Percentiles rank a stretch among this genome's conserved stretches.
phyloP scores from a whole-genome alignment of 2,888 invertebrate genomes.

The Ichneumon xanthorius region DNA sequence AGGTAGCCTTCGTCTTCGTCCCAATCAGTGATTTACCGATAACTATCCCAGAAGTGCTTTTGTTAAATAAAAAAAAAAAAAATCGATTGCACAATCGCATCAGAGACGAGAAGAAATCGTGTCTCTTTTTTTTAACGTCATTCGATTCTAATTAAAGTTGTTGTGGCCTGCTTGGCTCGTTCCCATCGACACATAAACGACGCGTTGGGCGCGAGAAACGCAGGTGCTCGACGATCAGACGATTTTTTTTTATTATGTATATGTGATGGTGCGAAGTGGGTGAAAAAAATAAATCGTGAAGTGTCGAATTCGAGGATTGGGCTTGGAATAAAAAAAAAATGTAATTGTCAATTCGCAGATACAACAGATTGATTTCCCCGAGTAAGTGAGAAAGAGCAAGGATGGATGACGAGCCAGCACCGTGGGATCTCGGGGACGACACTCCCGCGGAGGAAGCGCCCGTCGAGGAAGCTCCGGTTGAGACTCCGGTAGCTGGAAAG shows the following conservation, averaged over 20 bases:
- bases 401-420: conserved; percentile 68
- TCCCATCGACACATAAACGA: conserved; percentile 12
- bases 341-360: conserved; percentile 39
- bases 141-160: conserved; percentile 38
- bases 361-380: conserved; percentile 19
- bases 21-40: not conserved
- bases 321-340: not conserved
- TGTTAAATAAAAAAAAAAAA: not conserved
- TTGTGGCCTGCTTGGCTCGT: conserved; percentile 48
- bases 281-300: conserved; percentile 19
- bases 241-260: not conserved
- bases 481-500: conserved; percentile 84
- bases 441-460: conserved; percentile 79
- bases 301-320: not conserved
- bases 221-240: conserved; percentile 1
- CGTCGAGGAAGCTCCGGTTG: conserved; percentile 85
- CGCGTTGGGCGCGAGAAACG: conserved; percentile 3
- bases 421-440: conserved; percentile 75
- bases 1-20: conserved; percentile 37
- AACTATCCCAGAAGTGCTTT: not conserved
- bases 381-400: not conserved
- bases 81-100: not conserved
- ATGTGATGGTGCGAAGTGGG: not conserved
- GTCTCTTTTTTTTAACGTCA: conserved; percentile 1
- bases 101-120: not conserved